Conservation (phyloP, 2,888 invertebrate species). For the Podabrus alpinus region DNA sequence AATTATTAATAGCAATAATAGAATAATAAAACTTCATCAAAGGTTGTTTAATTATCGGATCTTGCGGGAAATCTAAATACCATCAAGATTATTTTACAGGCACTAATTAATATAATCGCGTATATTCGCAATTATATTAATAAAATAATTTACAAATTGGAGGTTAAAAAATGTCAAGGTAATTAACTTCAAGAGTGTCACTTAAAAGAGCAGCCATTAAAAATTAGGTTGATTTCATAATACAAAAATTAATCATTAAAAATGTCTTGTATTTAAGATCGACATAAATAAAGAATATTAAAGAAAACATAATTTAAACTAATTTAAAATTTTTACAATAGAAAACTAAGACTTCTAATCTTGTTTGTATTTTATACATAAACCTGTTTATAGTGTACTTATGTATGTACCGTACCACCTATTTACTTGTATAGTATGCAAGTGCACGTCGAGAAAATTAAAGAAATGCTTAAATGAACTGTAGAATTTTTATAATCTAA, state of each 20-base stretch:
- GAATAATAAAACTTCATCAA: not conserved
- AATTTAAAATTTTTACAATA: not conserved
- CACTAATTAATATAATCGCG: slow-evolving; percentile 5
- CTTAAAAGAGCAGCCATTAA: not conserved
- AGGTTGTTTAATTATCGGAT: not conserved
- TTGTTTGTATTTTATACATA: too few relatives aligned
- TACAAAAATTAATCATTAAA: not conserved
- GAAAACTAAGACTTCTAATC: too few relatives aligned
- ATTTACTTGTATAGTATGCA: not conserved
- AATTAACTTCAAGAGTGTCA: slow-evolving; percentile 4
- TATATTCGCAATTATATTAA: slow-evolving; percentile 18
- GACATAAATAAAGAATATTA: not conserved
- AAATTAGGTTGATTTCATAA: not conserved
- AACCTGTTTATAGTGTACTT: not conserved
- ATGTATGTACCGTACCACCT: not conserved
- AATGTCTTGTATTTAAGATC: not conserved
- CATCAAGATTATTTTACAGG: not conserved
- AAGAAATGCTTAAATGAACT: not conserved
- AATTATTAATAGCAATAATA: not conserved
- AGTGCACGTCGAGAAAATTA: not conserved
- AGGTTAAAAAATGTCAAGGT: slow-evolving; percentile 29
- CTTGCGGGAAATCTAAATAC: not conserved
- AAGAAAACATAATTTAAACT: not conserved
- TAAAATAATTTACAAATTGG: slow-evolving; percentile 13
- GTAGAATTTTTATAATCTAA: not conserved